Evolutionary conservation across 2,113 vertebrate genomes (phyloP).

Genomic region (Trogon melanurus): DNA sequence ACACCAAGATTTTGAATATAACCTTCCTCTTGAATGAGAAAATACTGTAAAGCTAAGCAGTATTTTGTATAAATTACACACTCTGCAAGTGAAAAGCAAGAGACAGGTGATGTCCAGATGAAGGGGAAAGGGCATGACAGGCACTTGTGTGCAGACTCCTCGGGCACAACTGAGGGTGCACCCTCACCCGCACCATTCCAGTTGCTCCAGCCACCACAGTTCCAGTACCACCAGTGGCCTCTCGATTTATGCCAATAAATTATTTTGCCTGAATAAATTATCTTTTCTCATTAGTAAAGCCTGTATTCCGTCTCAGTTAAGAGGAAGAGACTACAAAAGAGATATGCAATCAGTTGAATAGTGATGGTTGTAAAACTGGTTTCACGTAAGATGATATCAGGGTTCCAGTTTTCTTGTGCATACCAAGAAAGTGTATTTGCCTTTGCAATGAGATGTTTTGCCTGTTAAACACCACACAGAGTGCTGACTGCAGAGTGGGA

Average conservation of each 20-base stretch:
- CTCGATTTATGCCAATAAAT: not conserved
- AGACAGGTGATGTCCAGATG: conserved; percentile 9
- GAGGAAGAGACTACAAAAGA: not conserved
- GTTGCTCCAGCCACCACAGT: not conserved
- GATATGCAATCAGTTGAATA: not conserved
- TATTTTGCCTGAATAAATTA: not conserved
- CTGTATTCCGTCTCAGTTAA: not conserved
- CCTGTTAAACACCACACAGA: conserved; percentile 24
- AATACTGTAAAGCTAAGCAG: conserved; percentile 60
- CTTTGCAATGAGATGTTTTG: conserved; percentile 42
- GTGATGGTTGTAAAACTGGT: conserved; percentile 39
- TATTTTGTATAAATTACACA: conserved; percentile 60
- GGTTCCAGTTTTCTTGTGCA: not conserved
- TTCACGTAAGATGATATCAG: conserved; percentile 45
- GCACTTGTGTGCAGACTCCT: not conserved
- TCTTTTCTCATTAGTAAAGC: not conserved
- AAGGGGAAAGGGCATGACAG: not conserved
- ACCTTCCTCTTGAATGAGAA: conserved; percentile 45
- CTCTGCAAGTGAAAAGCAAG: not conserved
- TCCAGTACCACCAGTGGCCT: not conserved
- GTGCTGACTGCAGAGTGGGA: not conserved
- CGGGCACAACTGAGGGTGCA: not conserved
- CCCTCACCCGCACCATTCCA: not conserved
- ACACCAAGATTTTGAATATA: conserved; percentile 45
- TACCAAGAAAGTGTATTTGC: conserved; percentile 31